phyloP scores from a whole-genome alignment of 2,113 vertebrate species.

The Tringa solitaria region DNA sequence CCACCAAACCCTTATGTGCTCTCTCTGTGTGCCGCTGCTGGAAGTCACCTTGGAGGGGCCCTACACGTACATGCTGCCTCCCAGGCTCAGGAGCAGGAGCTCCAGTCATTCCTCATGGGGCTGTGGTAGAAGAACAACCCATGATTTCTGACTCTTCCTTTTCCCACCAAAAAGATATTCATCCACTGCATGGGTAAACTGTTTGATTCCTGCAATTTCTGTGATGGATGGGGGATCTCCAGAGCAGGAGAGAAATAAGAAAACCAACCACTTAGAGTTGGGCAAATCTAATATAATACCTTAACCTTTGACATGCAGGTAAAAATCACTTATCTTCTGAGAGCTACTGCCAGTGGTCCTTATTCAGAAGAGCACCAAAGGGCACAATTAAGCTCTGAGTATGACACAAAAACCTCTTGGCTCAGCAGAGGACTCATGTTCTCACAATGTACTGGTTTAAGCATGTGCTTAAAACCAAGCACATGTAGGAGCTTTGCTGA shows the following conservation, averaged over 20 bases:
- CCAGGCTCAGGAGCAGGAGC: background rate
- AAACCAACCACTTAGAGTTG: background rate
- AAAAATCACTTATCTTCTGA: background rate
- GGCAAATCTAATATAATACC: background rate
- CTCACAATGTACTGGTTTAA: background rate
- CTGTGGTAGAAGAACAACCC: background rate
- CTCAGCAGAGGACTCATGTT: background rate
- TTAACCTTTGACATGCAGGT: background rate
- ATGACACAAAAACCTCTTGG: background rate
- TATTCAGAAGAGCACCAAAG: background rate
- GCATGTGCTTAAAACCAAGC: background rate
- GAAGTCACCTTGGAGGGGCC: background rate
- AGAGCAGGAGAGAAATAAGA: background rate
- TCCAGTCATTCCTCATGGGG: background rate
- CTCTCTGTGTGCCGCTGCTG: background rate
- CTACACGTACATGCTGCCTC: rapidly evolving
- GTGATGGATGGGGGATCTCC: background rate
- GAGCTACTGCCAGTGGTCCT: background rate
- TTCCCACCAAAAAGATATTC: background rate
- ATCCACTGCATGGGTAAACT: background rate
- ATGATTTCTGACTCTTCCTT: background rate
- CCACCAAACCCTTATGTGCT: rapidly evolving
- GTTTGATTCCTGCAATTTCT: background rate
- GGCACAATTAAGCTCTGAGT: background rate
- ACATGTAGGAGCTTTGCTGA: background rate